Percentiles rank a stretch among this genome's conserved stretches.
phyloP scores from a whole-genome alignment of 2,797 vertebrate species.

The Gastrophryne carolinensis region DNA sequence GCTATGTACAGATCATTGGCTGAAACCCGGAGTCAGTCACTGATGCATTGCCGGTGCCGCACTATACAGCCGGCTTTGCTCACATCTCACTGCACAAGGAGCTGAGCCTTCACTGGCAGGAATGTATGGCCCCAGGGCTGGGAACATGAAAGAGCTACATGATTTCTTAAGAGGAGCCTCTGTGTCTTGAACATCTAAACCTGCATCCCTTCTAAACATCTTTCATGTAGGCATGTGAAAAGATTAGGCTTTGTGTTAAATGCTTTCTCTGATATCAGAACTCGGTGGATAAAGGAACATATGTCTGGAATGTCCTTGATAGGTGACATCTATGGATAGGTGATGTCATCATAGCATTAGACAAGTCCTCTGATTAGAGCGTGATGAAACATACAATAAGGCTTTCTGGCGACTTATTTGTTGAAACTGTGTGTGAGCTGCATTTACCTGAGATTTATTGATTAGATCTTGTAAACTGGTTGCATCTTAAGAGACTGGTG shows the following conservation, averaged over 20 bases:
- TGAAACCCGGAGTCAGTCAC: background rate
- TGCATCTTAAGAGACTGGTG: background rate
- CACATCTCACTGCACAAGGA: background rate
- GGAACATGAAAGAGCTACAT: conserved; percentile 20
- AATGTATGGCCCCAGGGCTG: conserved; percentile 44
- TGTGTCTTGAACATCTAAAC: conserved; percentile 7
- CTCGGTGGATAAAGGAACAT: background rate
- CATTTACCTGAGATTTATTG: no score
- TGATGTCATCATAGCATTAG: conserved; percentile 16
- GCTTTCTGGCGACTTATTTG: no score
- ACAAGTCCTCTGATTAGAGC: background rate
- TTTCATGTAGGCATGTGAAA: conserved; percentile 20
- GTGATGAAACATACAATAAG: background rate
- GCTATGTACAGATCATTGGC: background rate
- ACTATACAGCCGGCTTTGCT: background rate
- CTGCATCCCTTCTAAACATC: conserved; percentile 5
- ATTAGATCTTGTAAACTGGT: background rate
- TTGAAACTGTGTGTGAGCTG: no score
- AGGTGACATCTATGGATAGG: conserved; percentile 10
- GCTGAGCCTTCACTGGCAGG: conserved; percentile 22
- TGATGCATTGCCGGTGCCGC: background rate
- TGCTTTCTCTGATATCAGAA: background rate
- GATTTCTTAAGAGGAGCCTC: conserved; percentile 16
- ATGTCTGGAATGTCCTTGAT: conserved; percentile 25
- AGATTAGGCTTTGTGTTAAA: background rate